Conservation (phyloP, 2,797 vertebrate genomes). For the Sebastiscus tertius region DNA sequence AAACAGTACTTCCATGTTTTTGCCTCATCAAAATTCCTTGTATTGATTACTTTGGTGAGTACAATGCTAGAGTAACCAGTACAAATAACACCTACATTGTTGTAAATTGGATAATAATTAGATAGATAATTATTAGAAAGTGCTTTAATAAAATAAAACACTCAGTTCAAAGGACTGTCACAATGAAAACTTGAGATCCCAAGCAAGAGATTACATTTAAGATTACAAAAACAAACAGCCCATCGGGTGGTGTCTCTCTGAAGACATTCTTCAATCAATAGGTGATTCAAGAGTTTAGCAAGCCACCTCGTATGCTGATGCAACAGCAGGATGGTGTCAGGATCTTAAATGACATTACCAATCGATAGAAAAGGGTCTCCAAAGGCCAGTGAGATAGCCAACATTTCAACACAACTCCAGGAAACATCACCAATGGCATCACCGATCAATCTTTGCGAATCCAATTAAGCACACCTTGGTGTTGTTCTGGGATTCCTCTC, state of each 20-base stretch:
- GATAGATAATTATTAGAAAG: not conserved
- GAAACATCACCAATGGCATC: not conserved
- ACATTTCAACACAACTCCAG: not conserved
- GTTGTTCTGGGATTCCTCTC: not conserved
- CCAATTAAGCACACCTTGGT: not conserved
- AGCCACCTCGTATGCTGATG: not conserved
- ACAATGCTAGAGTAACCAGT: not conserved
- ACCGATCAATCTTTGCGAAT: conserved; percentile 5
- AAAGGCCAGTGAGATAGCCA: not conserved
- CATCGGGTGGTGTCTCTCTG: not conserved
- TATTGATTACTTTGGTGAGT: not conserved
- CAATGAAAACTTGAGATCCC: conserved; percentile 1
- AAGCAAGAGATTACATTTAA: conserved; percentile 13
- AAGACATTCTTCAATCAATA: conserved; percentile 10
- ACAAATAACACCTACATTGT: not conserved
- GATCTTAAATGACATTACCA: conserved; percentile 9
- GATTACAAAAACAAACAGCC: not conserved
- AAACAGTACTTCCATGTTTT: not conserved
- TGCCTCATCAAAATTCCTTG: not conserved
- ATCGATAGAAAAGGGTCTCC: conserved; percentile 13
- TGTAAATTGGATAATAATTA: not conserved
- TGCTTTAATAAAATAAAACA: not conserved
- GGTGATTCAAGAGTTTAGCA: not conserved
- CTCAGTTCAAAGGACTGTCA: not conserved
- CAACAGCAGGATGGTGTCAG: not conserved